Evolutionary conservation across 2,113 vertebrate genomes (phyloP).

Genomic region (Halcyon malimbica): DNA sequence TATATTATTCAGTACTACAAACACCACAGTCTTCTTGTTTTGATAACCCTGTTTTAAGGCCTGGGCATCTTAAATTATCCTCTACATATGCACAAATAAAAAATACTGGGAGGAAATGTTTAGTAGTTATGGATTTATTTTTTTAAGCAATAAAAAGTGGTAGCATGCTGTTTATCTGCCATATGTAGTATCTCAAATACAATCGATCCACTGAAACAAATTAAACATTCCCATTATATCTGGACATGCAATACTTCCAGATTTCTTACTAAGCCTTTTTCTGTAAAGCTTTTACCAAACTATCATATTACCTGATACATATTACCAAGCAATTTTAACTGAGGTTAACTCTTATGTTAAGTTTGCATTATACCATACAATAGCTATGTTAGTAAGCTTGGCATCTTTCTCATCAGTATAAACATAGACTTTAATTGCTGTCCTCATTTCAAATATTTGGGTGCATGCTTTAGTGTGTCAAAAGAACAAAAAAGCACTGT

Average conservation of each 20-base stretch:
- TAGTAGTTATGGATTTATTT: not conserved
- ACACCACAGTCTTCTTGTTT: not conserved
- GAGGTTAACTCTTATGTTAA: not conserved
- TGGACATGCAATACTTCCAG: not conserved
- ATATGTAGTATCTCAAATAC: not conserved
- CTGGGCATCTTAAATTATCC: slow-evolving; percentile 15
- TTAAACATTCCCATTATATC: not conserved
- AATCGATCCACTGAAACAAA: not conserved
- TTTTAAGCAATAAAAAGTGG: not conserved
- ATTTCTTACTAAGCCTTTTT: slow-evolving; percentile 20
- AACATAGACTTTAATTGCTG: slow-evolving; percentile 5
- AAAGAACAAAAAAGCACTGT: slow-evolving; percentile 13
- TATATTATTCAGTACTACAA: slow-evolving; percentile 59
- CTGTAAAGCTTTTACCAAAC: slow-evolving; percentile 46
- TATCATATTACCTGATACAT: not conserved
- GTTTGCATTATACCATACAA: not conserved
- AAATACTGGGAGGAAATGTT: not conserved
- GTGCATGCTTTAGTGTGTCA: not conserved
- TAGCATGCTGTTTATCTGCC: not conserved
- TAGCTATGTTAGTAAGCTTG: not conserved
- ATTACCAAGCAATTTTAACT: slow-evolving; percentile 36
- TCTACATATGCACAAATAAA: not conserved
- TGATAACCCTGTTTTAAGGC: not conserved
- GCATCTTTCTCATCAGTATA: not conserved
- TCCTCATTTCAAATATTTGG: slow-evolving; percentile 23